Evolutionary conservation across 1,140 invertebrate species (phyloP), one percentile per base, ranked within the genome.

Genomic region (Leucophenga varia): DNA sequence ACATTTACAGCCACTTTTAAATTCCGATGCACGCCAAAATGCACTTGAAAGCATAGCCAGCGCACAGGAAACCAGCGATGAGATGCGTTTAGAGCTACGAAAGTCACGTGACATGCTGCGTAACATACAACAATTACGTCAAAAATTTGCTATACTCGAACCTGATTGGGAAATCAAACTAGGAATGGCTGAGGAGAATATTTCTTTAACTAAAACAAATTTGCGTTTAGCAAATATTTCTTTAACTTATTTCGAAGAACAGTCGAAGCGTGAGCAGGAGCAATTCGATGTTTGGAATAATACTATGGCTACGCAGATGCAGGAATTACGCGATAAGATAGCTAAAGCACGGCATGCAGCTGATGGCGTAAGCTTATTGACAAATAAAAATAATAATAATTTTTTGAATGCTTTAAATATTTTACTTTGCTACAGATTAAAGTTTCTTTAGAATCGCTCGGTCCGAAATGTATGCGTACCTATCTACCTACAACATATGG

Each of bases 281-380:
- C 79, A 82, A 52, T 84, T 86, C 51, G 74, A 79, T 20, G 71
- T 78, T 28, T 88, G 82, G 78, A 86, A 84, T 53, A 75, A 78
- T 20, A 80, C 80, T 0, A 76, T 88, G 18, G 59, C 79, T 0
- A 74, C 78, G 2, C 84, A 86, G 49, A 52, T 94, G 13, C 79
- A 82, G 35, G 81, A 83, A 36, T 77, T 95, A 0, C 81, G 82
- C 20, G 81, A 87, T 60, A 86, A 86, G 71, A 90, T 94, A 41
- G 78, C 81, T 2, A 82, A 88, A 63, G 89, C 91, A 0, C 80
- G 83, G 55, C 90, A 94, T 74, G 84, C 85, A 9, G 90, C 91
- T 1, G 84, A 90, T 38, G 86, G 84, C 35, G 89, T 92, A 77
- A 82, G 80, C n/a, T 77, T n/a, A 10, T 12, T n/a, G 10, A 5